Percentiles rank a stretch among this genome's conserved stretches.
Conservation (phyloP, 2,888 invertebrate species). For the Megalurothrips usitatus region DNA sequence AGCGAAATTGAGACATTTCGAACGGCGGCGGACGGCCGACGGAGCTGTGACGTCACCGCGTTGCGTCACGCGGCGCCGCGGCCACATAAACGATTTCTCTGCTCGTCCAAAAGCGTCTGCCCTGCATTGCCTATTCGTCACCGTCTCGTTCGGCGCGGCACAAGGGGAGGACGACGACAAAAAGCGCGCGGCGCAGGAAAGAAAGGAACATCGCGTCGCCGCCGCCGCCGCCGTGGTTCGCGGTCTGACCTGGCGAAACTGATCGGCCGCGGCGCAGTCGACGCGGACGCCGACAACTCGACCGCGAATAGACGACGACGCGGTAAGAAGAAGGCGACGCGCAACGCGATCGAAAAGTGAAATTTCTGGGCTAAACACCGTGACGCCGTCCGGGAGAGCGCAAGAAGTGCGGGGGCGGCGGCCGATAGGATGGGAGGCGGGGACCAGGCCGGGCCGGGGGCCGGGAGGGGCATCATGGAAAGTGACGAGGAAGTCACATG, state of each 20-base stretch:
- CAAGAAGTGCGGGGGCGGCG: not conserved
- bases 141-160: not conserved
- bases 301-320: not conserved
- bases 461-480: constrained; percentile 7
- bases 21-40: not conserved
- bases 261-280: not conserved
- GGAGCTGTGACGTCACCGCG: too few species aligned
- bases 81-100: constrained; percentile 6
- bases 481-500: constrained; percentile 11
- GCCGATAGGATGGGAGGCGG: not conserved
- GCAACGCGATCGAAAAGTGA: constrained; percentile 16
- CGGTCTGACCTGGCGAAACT: constrained; percentile 23
- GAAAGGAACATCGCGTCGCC: not conserved
- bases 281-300: not conserved
- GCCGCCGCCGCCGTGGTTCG: not conserved
- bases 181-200: not conserved
- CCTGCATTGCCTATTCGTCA: constrained; percentile 22
- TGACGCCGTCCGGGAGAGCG: constrained; percentile 11
- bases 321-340: not conserved
- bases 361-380: constrained; percentile 21
- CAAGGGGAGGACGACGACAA: not conserved
- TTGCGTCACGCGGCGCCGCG: constrained; percentile 6
- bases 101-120: not conserved
- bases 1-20: constrained; percentile 7
- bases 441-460: too few species aligned